Base-by-base conservation (phyloP, 2,797 vertebrate genomes). In the Chaetophractus vellerosus region DNA sequence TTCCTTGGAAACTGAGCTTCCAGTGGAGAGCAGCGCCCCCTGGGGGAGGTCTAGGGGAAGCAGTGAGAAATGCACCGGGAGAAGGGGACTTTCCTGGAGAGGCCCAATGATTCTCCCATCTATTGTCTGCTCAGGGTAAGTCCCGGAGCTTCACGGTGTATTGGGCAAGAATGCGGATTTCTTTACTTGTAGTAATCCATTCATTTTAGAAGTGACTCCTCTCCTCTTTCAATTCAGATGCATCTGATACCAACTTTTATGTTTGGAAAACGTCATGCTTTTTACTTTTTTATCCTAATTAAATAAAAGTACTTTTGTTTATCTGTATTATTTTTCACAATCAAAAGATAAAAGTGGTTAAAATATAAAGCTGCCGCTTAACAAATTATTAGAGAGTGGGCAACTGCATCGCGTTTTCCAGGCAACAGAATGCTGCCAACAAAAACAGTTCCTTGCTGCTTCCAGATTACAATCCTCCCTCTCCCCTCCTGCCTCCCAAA, bases 231-330 rank as follows among this genome's bases (percentile, higher is more conserved):
- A 14, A 36, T 63, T 91, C 79, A 74, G 64, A 68, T 33, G 33
- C 52, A 72, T 94, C 57, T 69, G n/a, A 69, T 33, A 45, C 59
- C 50, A 88, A 59, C 55, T 81, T 88, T 90, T 71, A 24, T 82
- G 48, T 92, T 50, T 79, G 63, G 48, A 78, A 18, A 15, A 0
- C 9, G 50, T 71, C 93, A 24, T 66, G 36, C 11, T 76, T 59
- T 66, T 38, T 50, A 1, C n/a, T 4, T 41, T 50, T 45, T 33
- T 9, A 5, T 59, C 6, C 3, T 23, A 38, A 38, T n/a, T 23
- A n/a, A 23, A 33, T 24, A 50, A 76, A 61, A 72, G 2, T 15
- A 69, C n/a, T 50, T 79, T 12, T 61, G 31, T 71, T 78, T 59
- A 48, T 61, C 36, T 31, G 14, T 36, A 48, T 45, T 38, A 16